phyloP scores from a whole-genome alignment of 2,113 vertebrate genomes.

The Geothlypis trichas region DNA sequence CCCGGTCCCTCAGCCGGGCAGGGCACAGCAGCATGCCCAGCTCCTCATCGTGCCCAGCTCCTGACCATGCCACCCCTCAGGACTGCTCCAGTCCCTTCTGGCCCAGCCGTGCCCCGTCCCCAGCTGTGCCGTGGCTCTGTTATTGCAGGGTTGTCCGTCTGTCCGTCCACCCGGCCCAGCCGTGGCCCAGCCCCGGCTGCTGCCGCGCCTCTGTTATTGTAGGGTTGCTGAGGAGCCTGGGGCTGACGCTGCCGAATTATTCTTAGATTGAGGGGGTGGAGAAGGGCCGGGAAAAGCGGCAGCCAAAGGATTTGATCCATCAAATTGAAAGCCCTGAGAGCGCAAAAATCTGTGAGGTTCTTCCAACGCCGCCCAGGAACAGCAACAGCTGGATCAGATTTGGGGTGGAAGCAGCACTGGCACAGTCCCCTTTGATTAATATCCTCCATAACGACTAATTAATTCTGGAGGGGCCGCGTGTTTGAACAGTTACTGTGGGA shows the following conservation, averaged over 20 bases:
- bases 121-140: no score
- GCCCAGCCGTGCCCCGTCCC: no score
- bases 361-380: background rate
- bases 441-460: constrained; percentile 32
- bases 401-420: background rate
- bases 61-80: no score
- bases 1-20: no score
- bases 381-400: background rate
- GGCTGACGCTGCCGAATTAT: constrained; percentile 43
- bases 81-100: no score
- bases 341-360: background rate
- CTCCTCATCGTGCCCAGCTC: no score
- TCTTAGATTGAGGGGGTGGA: constrained; percentile 59
- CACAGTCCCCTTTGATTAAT: constrained; percentile 31
- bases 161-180: no score
- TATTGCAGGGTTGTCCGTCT: no score
- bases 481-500: background rate
- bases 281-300: constrained; percentile 27
- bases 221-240: background rate
- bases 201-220: background rate
- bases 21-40: no score
- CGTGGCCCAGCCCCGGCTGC: background rate
- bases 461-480: constrained; percentile 11
- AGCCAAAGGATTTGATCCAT: constrained; percentile 31
- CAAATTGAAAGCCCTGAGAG: background rate